A percentile compares a stretch with the other conserved stretches of the same genome.
phyloP scores from a whole-genome alignment of 2,113 vertebrate species.

The Centropus unirufus region DNA sequence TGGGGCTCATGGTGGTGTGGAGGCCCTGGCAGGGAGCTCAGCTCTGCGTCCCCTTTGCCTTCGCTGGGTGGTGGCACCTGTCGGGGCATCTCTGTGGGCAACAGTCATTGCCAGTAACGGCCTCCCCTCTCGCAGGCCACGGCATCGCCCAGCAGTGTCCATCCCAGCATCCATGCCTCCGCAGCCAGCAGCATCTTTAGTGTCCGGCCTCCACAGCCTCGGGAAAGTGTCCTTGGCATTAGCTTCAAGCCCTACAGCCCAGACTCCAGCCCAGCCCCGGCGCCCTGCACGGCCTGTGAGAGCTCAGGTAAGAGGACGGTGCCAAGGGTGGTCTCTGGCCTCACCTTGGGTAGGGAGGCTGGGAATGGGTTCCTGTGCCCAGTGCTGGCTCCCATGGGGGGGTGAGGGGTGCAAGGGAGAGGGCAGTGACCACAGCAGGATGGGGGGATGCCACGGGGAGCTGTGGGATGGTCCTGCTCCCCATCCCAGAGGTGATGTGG shows the following conservation, averaged over 20 bases:
- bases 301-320: constrained; percentile 56
- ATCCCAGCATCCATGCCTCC: constrained; percentile 18
- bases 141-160: background rate
- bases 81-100: background rate
- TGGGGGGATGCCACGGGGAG: background rate
- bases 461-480: background rate
- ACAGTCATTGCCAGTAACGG: fast-evolving
- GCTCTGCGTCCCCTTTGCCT: fast-evolving
- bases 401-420: background rate
- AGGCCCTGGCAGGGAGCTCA: no score
- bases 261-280: background rate
- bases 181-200: background rate
- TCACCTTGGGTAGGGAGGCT: background rate
- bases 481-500: background rate
- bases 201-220: background rate
- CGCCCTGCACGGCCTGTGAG: constrained; percentile 21
- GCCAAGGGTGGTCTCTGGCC: background rate
- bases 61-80: background rate
- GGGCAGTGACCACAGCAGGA: background rate
- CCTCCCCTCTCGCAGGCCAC: constrained; percentile 3
- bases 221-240: constrained; percentile 24
- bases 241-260: constrained; percentile 56
- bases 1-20: fast-evolving
- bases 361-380: background rate
- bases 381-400: background rate